phyloP scores from a whole-genome alignment of 64 coral and sea anemone species.

The Actinia equina region DNA sequence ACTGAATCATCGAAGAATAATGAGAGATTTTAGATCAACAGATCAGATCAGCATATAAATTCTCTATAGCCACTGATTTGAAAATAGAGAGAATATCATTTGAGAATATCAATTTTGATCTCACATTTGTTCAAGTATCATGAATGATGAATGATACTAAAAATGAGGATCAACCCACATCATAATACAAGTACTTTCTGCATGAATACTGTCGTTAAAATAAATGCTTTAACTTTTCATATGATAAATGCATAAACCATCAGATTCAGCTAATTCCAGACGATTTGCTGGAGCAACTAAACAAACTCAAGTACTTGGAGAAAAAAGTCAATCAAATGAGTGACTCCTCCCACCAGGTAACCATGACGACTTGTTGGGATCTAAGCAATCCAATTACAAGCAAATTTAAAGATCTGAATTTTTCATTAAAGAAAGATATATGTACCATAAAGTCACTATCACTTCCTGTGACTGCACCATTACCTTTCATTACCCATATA shows the following conservation, averaged over 20 bases:
- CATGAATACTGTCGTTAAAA: background rate
- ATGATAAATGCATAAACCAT: conserved; percentile 1
- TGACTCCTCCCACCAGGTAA: conserved; percentile 79
- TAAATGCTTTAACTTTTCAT: conserved; percentile 22
- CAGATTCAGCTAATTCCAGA: conserved; percentile 86
- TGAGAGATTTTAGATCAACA: background rate
- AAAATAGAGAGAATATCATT: background rate
- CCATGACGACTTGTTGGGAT: conserved; percentile 18
- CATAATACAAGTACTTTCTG: no score
- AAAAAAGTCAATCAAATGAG: conserved; percentile 67
- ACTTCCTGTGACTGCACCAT: no score
- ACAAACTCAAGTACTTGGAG: conserved; percentile 85
- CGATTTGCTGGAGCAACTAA: conserved; percentile 87
- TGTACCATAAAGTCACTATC: no score
- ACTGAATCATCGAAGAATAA: background rate
- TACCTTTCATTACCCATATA: background rate
- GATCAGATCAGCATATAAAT: background rate
- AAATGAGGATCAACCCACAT: no score
- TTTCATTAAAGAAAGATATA: background rate
- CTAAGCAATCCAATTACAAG: background rate
- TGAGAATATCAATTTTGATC: background rate
- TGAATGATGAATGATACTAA: no score
- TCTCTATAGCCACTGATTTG: background rate
- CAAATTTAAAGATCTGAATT: background rate
- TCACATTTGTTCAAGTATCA: background rate